A percentile compares a stretch with the other conserved stretches of the same genome.
phyloP scores from a whole-genome alignment of 2,113 vertebrate species.

The Hymenochirus boettgeri region DNA sequence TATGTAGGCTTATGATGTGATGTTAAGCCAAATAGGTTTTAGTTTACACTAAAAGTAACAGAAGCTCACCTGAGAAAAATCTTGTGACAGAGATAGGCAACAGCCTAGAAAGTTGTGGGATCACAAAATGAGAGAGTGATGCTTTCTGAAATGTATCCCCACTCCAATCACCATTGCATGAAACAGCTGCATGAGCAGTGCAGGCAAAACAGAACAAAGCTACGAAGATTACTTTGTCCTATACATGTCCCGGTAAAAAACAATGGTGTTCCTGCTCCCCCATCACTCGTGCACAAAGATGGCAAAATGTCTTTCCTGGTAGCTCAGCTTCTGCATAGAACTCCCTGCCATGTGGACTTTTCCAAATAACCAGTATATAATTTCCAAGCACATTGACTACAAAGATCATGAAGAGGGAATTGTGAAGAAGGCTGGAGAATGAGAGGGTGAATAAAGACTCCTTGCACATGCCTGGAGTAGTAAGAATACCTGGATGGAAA shows the following conservation, averaged over 20 bases:
- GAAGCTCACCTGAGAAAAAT: constrained; percentile 91
- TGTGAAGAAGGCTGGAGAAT: constrained; percentile 72
- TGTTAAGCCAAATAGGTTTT: too few relatives aligned
- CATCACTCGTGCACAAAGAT: constrained; percentile 89
- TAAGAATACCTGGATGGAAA: constrained; percentile 83
- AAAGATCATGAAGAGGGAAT: constrained; percentile 80
- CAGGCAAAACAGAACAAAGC: constrained; percentile 96
- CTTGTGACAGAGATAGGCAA: constrained; percentile 88
- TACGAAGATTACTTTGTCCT: constrained; percentile 91
- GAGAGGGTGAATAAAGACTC: constrained; percentile 60
- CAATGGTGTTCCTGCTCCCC: constrained; percentile 95
- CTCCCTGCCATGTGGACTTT: constrained; percentile 70
- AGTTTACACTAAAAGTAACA: background rate
- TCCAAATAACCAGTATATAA: constrained; percentile 87
- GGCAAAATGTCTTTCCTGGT: constrained; percentile 82
- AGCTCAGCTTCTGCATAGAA: constrained; percentile 58
- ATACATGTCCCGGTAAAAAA: constrained; percentile 98
- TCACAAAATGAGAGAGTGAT: constrained; percentile 88
- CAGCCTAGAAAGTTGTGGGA: constrained; percentile 88
- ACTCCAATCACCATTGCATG: constrained; percentile 86
- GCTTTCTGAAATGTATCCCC: constrained; percentile 84
- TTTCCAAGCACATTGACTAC: constrained; percentile 91
- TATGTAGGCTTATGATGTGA: too few relatives aligned
- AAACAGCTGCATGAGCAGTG: constrained; percentile 91
- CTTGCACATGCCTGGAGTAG: constrained; percentile 90